Conservation (phyloP, 2,888 invertebrate species). For the Macrosoma leucophasiata region DNA sequence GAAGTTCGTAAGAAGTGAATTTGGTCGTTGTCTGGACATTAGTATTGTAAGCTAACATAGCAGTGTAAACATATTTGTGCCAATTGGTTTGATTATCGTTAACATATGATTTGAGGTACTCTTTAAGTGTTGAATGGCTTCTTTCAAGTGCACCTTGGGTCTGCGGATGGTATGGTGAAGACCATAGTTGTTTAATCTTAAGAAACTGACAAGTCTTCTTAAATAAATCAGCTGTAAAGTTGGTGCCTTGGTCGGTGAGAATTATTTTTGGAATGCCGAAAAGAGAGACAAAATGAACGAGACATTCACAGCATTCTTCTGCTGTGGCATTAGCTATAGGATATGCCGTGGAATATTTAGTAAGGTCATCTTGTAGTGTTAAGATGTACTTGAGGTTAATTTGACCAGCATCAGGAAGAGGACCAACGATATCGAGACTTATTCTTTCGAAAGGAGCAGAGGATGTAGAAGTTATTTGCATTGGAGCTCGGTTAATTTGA, state of each 20-base stretch:
- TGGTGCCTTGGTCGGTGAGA: conserved; percentile 41
- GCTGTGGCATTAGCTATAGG: conserved; percentile 16
- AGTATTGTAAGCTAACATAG: conserved; percentile 22
- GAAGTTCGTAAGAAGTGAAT: conserved; percentile 15
- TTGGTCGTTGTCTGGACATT: conserved; percentile 17
- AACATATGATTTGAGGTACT: conserved; percentile 23
- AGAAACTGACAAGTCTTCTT: conserved; percentile 19
- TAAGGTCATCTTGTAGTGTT: conserved; percentile 20
- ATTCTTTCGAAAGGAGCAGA: conserved; percentile 23
- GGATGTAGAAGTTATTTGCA: conserved; percentile 28
- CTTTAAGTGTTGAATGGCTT: conserved; percentile 25
- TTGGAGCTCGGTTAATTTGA: conserved; percentile 22
- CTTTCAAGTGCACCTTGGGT: conserved; percentile 25
- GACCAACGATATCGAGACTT: conserved; percentile 26
- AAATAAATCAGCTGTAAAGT: conserved; percentile 24
- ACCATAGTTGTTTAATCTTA: conserved; percentile 26
- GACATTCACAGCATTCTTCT: conserved; percentile 23
- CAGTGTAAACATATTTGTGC: conserved; percentile 22
- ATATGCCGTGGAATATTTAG: conserved; percentile 13
- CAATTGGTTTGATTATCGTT: conserved; percentile 20
- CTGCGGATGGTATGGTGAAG: conserved; percentile 29
- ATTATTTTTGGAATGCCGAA: conserved; percentile 38
- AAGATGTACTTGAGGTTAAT: conserved; percentile 23
- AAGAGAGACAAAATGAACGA: conserved; percentile 34
- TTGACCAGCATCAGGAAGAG: conserved; percentile 22